Conservation (phyloP, 53 echinoderm and acorn worm species). For the Holothuria scabra region DNA sequence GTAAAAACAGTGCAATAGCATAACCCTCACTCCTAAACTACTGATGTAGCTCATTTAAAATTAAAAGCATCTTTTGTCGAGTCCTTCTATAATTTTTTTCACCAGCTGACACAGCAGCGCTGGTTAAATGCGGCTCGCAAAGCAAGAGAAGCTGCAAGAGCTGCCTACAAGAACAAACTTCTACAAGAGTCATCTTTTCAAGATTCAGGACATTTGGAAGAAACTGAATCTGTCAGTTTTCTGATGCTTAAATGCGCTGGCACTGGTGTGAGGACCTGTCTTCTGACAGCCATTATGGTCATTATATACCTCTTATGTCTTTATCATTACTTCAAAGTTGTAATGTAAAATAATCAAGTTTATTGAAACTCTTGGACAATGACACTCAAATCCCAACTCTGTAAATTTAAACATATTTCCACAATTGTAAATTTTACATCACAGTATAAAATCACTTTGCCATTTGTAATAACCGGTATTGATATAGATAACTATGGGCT, state of each 20-base stretch:
- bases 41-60: no score
- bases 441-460: no score
- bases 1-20: no score
- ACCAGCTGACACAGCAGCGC: slow-evolving; percentile 63
- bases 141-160: slow-evolving; percentile 49
- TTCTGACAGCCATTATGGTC: slow-evolving; percentile 13
- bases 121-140: slow-evolving; percentile 67
- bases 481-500: no score
- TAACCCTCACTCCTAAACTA: no score
- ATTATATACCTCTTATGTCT: slow-evolving; percentile 27
- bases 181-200: neutral
- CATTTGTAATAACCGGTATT: no score
- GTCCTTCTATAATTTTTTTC: no score
- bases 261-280: slow-evolving; percentile 12
- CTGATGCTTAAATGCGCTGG: neutral
- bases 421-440: no score
- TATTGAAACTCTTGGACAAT: neutral
- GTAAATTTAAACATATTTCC: no score
- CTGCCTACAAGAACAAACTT: slow-evolving; percentile 18
- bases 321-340: slow-evolving; percentile 48
- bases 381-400: no score
- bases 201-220: neutral
- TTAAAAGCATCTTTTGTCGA: neutral
- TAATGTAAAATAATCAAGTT: slow-evolving; percentile 25
- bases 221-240: slow-evolving; percentile 10